These are phyloP conservation scores for Temnothorax rugatulus DNA, from an alignment of 2,888 invertebrate genomes.

Conservation along the genomic window DNA sequence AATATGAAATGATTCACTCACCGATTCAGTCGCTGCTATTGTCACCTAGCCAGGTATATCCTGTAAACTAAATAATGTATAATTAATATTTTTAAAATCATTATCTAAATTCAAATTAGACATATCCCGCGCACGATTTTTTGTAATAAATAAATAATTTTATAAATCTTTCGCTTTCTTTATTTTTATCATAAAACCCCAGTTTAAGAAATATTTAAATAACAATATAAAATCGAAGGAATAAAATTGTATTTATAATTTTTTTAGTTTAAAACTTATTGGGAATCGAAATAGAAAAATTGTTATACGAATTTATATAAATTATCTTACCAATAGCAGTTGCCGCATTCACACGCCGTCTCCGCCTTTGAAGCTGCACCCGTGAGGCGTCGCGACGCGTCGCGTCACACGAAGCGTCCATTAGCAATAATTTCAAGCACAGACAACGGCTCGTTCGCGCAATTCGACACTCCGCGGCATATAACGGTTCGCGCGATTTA, in stretches of 20 bases:
- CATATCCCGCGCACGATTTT: not conserved
- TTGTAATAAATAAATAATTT: not conserved
- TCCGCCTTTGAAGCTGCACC: not conserved
- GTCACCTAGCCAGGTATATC: not conserved
- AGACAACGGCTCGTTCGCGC: not conserved
- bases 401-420: not conserved
- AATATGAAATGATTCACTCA: constrained; percentile 19
- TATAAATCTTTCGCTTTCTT: not conserved
- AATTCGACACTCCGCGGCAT: not conserved
- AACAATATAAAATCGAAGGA: not conserved
- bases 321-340: not conserved
- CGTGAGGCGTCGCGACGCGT: not conserved
- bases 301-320: not conserved
- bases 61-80: constrained; percentile 10
- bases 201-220: not conserved
- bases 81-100: not conserved
- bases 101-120: not conserved
- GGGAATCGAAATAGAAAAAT: not conserved
- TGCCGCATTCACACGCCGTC: not conserved
- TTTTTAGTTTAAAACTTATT: not conserved
- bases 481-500: not conserved
- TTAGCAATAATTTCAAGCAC: not conserved
- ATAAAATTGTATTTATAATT: not conserved
- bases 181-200: not conserved
- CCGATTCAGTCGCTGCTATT: not conserved